Evolutionary conservation across 2,888 invertebrate species (phyloP).

Genomic region (Saturnia japonica): DNA sequence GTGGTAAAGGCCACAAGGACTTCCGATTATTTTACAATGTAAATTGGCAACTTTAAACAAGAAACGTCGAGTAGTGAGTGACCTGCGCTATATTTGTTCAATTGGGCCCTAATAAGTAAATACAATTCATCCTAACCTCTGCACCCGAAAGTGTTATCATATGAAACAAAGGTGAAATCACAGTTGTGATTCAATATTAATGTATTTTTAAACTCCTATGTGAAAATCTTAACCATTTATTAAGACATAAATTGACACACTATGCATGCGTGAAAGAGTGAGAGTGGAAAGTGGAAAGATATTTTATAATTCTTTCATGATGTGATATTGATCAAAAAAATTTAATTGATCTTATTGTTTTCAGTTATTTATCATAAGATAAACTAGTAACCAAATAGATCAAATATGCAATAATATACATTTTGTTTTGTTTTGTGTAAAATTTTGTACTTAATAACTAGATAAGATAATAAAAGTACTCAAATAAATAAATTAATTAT

Average conservation of each 20-base stretch:
- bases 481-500: too few relatives aligned
- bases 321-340: too few relatives aligned
- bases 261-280: too few relatives aligned
- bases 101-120: neutral
- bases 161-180: neutral
- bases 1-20: neutral
- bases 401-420: too few relatives aligned
- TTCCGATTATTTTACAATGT: neutral
- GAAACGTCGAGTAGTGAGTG: neutral
- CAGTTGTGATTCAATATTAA: neutral
- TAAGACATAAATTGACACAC: neutral
- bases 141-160: too few relatives aligned
- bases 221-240: neutral
- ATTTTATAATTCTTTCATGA: neutral
- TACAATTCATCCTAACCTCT: neutral
- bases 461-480: too few relatives aligned
- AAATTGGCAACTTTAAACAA: neutral
- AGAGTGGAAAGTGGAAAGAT: neutral
- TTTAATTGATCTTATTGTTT: too few relatives aligned
- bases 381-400: too few relatives aligned
- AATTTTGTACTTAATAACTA: too few relatives aligned
- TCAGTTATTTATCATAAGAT: too few relatives aligned
- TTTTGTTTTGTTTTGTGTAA: too few relatives aligned
- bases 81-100: neutral
- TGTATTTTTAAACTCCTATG: neutral